Conservation (phyloP, 2,888 invertebrate genomes). For the Ecliptopera silaceata region DNA sequence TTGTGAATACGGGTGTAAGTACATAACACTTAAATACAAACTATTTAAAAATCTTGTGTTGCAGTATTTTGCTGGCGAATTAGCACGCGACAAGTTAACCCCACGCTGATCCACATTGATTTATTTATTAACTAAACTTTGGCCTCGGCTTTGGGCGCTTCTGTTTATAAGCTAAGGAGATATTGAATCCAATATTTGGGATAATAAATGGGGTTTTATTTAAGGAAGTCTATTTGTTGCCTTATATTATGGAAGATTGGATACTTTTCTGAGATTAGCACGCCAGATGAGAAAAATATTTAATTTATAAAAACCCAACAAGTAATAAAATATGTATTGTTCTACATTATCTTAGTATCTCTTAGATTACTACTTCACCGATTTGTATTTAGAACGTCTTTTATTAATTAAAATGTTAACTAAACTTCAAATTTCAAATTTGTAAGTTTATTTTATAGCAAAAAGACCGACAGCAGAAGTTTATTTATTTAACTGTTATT, state of each 20-base stretch:
- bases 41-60: conserved; percentile 10
- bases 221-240: conserved; percentile 10
- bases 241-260: conserved; percentile 7
- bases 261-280: conserved; percentile 12
- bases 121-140: conserved; percentile 41
- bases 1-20: too few relatives aligned
- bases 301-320: too few relatives aligned
- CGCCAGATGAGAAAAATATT: conserved; percentile 17
- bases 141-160: conserved; percentile 33
- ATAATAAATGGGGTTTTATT: conserved; percentile 33
- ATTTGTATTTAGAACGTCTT: too few relatives aligned
- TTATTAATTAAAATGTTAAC: too few relatives aligned
- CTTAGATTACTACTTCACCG: too few relatives aligned
- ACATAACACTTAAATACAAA: neutral
- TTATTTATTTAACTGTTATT: neutral
- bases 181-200: conserved; percentile 35
- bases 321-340: too few relatives aligned
- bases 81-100: conserved; percentile 34
- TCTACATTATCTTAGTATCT: too few relatives aligned
- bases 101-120: conserved; percentile 36
- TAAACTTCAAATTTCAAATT: too few relatives aligned
- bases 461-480: neutral
- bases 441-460: neutral
- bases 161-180: conserved; percentile 30
- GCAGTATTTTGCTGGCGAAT: conserved; percentile 26